Conservation (phyloP, 1,140 invertebrate genomes). For the Venturia canescens region DNA sequence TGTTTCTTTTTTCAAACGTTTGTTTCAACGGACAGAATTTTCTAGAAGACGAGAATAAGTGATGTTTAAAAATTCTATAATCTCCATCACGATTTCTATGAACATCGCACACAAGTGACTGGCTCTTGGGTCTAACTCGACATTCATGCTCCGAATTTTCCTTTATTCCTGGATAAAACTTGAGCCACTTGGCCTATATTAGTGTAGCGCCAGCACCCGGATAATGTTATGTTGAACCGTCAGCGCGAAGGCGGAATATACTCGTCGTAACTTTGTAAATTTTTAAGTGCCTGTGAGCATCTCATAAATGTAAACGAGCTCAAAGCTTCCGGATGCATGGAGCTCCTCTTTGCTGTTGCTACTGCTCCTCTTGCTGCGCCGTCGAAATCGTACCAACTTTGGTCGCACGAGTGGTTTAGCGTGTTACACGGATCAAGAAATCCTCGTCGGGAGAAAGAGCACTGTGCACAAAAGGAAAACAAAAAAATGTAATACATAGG, state of each 20-base stretch:
- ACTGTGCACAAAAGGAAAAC: not conserved
- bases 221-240: constrained; percentile 41
- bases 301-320: constrained; percentile 46
- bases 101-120: not conserved
- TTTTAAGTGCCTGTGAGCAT: constrained; percentile 34
- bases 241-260: not conserved
- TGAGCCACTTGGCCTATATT: constrained; percentile 11
- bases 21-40: not conserved
- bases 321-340: not conserved
- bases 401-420: constrained; percentile 24
- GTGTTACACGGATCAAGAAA: constrained; percentile 27
- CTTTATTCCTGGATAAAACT: constrained; percentile 13
- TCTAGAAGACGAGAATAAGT: not conserved
- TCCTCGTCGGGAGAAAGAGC: not conserved
- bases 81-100: not conserved
- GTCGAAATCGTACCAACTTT: constrained; percentile 13
- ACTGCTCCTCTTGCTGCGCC: not conserved
- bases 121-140: not conserved
- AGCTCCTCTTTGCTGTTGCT: not conserved
- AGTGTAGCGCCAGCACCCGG: constrained; percentile 16
- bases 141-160: constrained; percentile 2
- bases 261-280: constrained; percentile 43
- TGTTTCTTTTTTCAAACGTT: no score
- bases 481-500: not conserved
- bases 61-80: not conserved